These are phyloP conservation scores for Manis javanica DNA, from an alignment of 2,797 vertebrate species.

Conservation along the genomic window DNA sequence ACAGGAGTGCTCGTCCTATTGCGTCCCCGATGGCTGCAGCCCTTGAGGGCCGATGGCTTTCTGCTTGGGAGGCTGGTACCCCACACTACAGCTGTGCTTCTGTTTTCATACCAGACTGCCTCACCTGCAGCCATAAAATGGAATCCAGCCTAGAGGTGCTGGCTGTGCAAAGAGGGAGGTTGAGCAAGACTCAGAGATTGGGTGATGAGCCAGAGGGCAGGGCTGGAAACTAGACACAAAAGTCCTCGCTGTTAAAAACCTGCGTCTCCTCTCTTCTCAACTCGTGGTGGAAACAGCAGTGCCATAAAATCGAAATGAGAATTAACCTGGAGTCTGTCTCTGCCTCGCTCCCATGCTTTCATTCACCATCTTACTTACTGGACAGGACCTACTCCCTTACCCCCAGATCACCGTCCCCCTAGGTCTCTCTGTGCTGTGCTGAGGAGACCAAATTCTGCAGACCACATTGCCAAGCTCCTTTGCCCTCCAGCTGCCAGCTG, in stretches of 20 bases:
- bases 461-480: not conserved
- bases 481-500: not conserved
- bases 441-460: not conserved
- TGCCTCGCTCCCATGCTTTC: not conserved
- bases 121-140: conserved; percentile 52
- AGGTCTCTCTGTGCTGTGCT: not conserved
- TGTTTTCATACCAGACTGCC: conserved; percentile 46
- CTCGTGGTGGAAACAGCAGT: not conserved
- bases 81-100: conserved; percentile 63
- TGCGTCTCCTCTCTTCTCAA: not conserved
- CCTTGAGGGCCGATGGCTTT: not conserved
- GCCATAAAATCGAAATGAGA: not conserved
- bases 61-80: conserved; percentile 24
- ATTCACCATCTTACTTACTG: not conserved
- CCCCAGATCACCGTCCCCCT: not conserved
- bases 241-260: not conserved
- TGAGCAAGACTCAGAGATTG: not conserved
- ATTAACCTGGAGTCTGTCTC: not conserved
- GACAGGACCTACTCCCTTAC: not conserved
- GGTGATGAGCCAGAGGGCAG: conserved; percentile 4
- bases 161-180: not conserved
- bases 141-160: conserved; percentile 15
- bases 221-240: not conserved
- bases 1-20: not conserved
- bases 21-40: not conserved